Evolutionary conservation across 2,888 invertebrate genomes (phyloP), one percentile per base, ranked within the genome.

Genomic region (Ellobium chinense): DNA sequence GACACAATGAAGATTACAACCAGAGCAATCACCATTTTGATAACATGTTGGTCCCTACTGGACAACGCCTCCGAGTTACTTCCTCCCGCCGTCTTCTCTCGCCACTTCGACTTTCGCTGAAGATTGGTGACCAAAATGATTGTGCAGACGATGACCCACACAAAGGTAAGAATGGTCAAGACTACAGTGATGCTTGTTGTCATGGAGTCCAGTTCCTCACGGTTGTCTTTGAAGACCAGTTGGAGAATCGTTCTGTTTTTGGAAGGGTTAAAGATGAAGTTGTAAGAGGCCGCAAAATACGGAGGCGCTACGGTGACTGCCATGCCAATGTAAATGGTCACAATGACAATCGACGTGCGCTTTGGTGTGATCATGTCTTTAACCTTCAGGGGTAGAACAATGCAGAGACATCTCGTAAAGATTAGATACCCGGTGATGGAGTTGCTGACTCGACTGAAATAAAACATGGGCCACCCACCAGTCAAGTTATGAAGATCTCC

Each of bases 401-500:
- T 34, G 12, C 56, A 70, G 9, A 70, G 21, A 70, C 70, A 70
- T 70, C 24, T 70, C 34, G 21, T 56, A 54, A 39, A 56, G 1
- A 56, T 12, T 18, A 56, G 31, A 12, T 56, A 34, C 1, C n/a
- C 70, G n/a, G 29, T 18, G n/a, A 70, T 56, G 34, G 27, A 54
- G 31, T 46, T 56, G n/a, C 31, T 21, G 14, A 70, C 21, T n/a
- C 54, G 31, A 27, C 54, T 70, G 12, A 70, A 70, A 34, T 34
- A 56, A 7, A 29, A 31, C 9, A 9, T 24, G n/a, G 34, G 70
- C 70, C 56, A 31, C 0, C 56, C 56, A 1, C 34, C 7, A 14
- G 56, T n/a, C 4, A 56, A n/a, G 3, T 3, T 4, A 5, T 54
- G 2, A 29, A 56, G 21, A 9, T 70, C 56, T 1, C n/a, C 18